phyloP scores from a whole-genome alignment of 2,113 vertebrate genomes.

The Podocnemis expansa region DNA sequence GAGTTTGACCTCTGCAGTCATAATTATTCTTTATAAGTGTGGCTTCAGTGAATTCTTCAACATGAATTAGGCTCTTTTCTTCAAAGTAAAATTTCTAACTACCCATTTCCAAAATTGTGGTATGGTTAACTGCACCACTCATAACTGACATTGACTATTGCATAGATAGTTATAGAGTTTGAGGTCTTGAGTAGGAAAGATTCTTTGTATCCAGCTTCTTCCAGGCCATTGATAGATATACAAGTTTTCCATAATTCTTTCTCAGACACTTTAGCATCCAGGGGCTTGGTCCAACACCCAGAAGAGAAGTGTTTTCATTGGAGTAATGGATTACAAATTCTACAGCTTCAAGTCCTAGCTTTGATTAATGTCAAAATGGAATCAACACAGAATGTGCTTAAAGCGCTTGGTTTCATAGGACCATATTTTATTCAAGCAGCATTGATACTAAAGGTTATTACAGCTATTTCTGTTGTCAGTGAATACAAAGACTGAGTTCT shows the following conservation, averaged over 20 bases:
- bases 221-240: neutral
- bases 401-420: rapidly evolving
- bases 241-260: neutral
- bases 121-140: no score
- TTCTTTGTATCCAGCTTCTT: neutral
- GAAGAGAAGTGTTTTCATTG: neutral
- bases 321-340: rapidly evolving
- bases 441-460: rapidly evolving
- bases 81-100: neutral
- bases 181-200: neutral
- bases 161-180: no score
- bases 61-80: neutral
- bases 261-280: neutral
- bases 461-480: neutral
- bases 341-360: neutral
- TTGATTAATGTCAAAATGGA: neutral
- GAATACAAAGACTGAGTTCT: neutral
- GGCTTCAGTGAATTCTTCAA: neutral
- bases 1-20: neutral
- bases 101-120: neutral
- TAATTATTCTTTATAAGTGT: neutral
- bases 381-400: rapidly evolving
- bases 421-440: neutral
- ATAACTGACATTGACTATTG: neutral
- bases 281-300: neutral